Evolutionary conservation across 2,113 vertebrate species (phyloP).

Genomic region (Sula dactylatra): DNA sequence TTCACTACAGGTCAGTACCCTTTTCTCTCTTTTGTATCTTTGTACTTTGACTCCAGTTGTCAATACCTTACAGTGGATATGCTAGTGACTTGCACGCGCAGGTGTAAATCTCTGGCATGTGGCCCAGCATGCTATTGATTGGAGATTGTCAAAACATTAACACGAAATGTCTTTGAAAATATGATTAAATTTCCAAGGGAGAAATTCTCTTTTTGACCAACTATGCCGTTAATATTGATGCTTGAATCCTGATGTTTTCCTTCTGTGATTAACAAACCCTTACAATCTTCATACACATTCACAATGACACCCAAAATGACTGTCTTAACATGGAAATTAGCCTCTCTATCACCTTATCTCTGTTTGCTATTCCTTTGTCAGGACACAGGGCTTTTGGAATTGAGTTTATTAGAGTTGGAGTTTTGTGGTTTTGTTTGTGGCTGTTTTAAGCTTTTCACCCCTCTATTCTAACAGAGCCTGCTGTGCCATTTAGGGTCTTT

Average conservation of each 20-base stretch:
- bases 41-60: background rate
- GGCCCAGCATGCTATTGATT: background rate
- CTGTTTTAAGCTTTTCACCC: background rate
- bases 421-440: background rate
- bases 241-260: background rate
- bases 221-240: background rate
- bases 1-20: background rate
- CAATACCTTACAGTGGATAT: background rate
- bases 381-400: background rate
- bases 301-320: background rate
- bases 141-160: background rate
- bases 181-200: background rate
- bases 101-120: background rate
- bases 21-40: background rate
- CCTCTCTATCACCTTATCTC: background rate
- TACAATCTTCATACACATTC: background rate
- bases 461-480: background rate
- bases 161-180: background rate
- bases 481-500: background rate
- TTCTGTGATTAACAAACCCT: background rate
- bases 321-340: background rate
- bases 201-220: background rate
- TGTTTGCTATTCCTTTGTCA: background rate
- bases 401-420: background rate
- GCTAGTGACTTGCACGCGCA: background rate